Conservation (phyloP, 2,888 invertebrate genomes). For the Coelopa pilipes region DNA sequence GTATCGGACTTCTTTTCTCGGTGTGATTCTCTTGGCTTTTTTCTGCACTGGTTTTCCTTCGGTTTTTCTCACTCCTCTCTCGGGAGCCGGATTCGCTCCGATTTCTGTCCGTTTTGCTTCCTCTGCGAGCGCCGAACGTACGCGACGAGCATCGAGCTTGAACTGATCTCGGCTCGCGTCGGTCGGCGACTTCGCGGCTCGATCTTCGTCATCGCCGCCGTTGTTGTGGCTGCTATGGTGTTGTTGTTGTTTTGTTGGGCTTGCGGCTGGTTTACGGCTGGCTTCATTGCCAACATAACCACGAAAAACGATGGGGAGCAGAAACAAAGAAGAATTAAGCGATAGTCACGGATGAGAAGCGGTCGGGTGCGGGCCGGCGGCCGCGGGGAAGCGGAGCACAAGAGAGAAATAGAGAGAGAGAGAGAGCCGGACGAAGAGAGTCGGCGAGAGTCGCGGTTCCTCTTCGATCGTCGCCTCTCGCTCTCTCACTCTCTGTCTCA, state of each 20-base stretch:
- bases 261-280: neutral
- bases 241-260: constrained; percentile 16
- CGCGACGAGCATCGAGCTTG: constrained; percentile 39
- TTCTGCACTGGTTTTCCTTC: too few species aligned
- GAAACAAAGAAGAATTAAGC: constrained; percentile 5
- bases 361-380: neutral
- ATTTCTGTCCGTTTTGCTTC: constrained; percentile 1
- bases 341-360: neutral
- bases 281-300: constrained; percentile 31
- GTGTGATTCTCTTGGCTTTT: too few species aligned
- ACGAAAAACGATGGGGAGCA: constrained; percentile 12
- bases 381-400: neutral
- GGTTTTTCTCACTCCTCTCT: neutral
- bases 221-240: constrained; percentile 20
- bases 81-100: constrained; percentile 18
- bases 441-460: too few species aligned
- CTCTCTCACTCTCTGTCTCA: too few species aligned
- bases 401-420: neutral
- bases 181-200: constrained; percentile 35
- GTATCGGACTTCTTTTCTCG: neutral
- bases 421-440: neutral
- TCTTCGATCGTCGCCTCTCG: too few species aligned
- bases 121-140: constrained; percentile 33
- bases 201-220: constrained; percentile 32
- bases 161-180: constrained; percentile 41